Base-by-base conservation (phyloP, 2,113 vertebrate species). In the Stigmatopora nigra region DNA sequence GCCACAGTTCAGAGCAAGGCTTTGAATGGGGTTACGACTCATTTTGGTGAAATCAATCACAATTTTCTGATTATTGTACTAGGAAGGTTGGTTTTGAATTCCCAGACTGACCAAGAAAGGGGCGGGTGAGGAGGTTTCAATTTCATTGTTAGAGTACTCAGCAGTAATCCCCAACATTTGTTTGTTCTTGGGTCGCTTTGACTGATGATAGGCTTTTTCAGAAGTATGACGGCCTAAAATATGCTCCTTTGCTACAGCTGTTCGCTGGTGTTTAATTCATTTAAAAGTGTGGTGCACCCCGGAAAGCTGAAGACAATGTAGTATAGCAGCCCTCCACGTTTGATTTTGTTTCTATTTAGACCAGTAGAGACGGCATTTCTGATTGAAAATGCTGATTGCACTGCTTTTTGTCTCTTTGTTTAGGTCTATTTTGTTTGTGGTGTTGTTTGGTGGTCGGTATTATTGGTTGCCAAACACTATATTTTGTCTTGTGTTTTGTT, bases 381-480 rank as follows among this genome's bases (percentile, higher is more conserved):
- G 78, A 86, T 86, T 71, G 82, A 86, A 86, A 88, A 80, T 85
- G 78, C 79, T 84, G 77, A 86, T 80, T 78, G 82, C 84, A 82
- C 83, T 83, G 71, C 63, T 82, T 80, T 79, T 49, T n/a, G 10
- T 61, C 20, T 15, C n/a, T 9, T 36, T 82, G 38, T 10, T 41
- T 41, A 41, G 9, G 38, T 41, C 9, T 31, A 31, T 31, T 31
- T 80, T 80, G 80, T 86, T 88, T 63, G 69, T 65, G 82, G 70
- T 72, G 84, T 85, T 87, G 82, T 82, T 83, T 88, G 83, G 80
- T 83, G 78, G 81, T 85, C 83, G 78, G 83, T 84, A 81, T 89
- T 86, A 84, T 84, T 84, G 81, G 83, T 89, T 90, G 89, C 90
- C 90, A 91, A 91, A 88, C 69, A 82, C 85, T 88, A 79, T 89